Percentiles rank a stretch among this genome's conserved stretches.
phyloP scores from a whole-genome alignment of 2,888 invertebrate species.

The Gisinianus flammeolus region DNA sequence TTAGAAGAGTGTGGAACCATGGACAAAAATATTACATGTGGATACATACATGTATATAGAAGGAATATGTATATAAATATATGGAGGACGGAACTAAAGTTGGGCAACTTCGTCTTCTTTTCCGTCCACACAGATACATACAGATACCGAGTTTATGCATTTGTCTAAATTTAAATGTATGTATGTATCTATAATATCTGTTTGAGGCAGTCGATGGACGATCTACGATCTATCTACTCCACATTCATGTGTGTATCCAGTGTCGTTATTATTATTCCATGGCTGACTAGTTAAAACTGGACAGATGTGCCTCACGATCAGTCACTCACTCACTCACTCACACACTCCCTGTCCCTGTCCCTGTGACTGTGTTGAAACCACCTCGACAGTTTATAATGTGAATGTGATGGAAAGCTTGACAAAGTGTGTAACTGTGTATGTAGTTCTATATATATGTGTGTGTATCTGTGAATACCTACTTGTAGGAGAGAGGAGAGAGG shows the following conservation, averaged over 20 bases:
- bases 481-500: too few relatives aligned
- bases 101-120: neutral
- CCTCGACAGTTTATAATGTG: too few relatives aligned
- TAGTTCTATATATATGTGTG: too few relatives aligned
- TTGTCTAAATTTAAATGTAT: neutral
- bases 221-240: neutral
- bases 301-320: constrained; percentile 13
- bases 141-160: neutral
- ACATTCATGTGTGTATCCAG: neutral
- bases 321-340: neutral
- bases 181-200: neutral
- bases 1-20: too few relatives aligned
- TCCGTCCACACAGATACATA: neutral
- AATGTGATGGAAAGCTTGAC: neutral
- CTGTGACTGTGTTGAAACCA: neutral
- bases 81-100: neutral
- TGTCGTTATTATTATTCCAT: neutral
- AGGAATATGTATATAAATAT: neutral
- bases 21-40: too few relatives aligned
- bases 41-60: too few relatives aligned
- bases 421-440: too few relatives aligned
- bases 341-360: neutral
- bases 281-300: constrained; percentile 27
- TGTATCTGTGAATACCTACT: too few relatives aligned
- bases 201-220: neutral